Percentiles rank a stretch among this genome's conserved stretches.
Conservation (phyloP, 2,113 vertebrate genomes). For the Charina bottae region DNA sequence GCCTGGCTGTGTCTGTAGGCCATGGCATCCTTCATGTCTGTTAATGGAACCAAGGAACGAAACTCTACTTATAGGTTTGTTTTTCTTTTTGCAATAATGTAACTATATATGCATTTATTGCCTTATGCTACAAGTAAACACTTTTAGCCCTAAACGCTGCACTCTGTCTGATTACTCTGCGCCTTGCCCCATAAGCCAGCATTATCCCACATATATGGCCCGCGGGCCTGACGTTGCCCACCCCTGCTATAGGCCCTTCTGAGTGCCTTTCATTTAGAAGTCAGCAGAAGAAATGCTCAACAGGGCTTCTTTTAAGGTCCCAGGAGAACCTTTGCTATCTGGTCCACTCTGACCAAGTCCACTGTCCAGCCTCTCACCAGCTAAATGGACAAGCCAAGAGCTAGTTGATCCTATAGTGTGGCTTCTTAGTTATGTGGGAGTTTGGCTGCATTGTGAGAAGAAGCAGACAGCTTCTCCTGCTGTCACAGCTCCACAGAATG, state of each 20-base stretch:
- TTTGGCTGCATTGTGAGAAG: not conserved
- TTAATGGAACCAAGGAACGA: no score
- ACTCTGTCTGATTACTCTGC: no score
- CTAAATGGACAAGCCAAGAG: not conserved
- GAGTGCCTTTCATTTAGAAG: not conserved
- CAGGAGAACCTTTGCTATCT: not conserved
- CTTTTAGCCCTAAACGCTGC: no score
- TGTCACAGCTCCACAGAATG: not conserved
- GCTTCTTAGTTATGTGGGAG: not conserved
- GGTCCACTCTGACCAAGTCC: not conserved
- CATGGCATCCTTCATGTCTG: no score
- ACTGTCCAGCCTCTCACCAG: not conserved
- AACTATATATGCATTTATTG: no score
- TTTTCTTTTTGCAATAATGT: no score
- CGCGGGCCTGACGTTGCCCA: no score
- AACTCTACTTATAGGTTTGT: no score
- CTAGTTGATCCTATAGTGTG: not conserved
- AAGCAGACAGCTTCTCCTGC: not conserved
- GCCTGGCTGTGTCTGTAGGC: no score
- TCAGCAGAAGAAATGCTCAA: not conserved
- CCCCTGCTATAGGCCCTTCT: not conserved
- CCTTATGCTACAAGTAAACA: no score
- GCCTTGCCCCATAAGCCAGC: no score
- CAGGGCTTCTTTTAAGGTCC: not conserved
- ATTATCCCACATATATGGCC: no score